Evolutionary conservation across 37 sponge, comb jelly and placozoan species (phyloP), one percentile per base, ranked within the genome.

Genomic region (Aphrocallistes beatrix): DNA sequence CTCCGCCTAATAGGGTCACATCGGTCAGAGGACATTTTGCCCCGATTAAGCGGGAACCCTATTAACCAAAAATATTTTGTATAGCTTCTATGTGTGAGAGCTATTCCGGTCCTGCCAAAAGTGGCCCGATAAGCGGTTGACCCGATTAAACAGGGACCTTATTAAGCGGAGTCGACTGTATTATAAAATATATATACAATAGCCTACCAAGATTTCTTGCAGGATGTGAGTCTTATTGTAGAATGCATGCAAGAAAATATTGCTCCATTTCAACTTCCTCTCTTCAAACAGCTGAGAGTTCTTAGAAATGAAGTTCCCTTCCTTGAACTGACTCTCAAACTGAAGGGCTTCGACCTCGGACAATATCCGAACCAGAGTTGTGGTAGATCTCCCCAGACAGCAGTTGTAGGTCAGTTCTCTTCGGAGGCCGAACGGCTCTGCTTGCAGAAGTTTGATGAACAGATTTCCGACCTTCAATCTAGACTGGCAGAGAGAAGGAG

Each of bases 291-390:
- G n/a, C 21, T 32, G 34, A 60, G 75, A 19, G n/a, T 60, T 60
- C 21, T 60, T 60, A 60, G 34, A 60, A 32, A 60, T 19, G 34
- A 60, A 60, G n/a, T 60, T 30, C 6, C 10, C 25, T 28, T 60
- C 75, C 34, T 60, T 60, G 21, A 25, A 60, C 75, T 60, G 75
- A 13, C 75, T 60, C n/a, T 60, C 75, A 60, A 60, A 60, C 75
- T 60, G 75, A 8, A 60, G 34, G 8, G 75, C 75, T 13, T 60
- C 75, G 10, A 60, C 21, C 21, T 60, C 75, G n/a, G 75, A 60
- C 25, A 60, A 60, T 13, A 60, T 30, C 10, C 21, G 75, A 3
- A 60, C 34, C 8, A 60, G 75, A 60, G 6, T 28, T 19, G 75
- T 19, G 1, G 75, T 60, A 13, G 10, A 3, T 60, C 75, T 3